These are phyloP conservation scores for Rhabditoides inermis DNA, from an alignment of 2,888 invertebrate genomes.

Conservation along the genomic window DNA sequence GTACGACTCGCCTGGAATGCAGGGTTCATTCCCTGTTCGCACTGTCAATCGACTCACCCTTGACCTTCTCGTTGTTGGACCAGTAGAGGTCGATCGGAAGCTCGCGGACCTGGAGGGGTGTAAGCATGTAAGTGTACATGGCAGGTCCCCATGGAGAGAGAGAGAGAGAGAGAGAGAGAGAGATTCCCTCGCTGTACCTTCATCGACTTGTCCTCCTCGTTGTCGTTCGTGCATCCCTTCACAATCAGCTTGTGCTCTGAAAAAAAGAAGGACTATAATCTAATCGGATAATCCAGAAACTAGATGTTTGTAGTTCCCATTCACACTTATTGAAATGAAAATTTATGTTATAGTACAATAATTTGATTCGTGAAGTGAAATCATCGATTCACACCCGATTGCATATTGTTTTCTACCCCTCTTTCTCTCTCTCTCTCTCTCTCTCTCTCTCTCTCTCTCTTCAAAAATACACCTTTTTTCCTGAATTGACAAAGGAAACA, in stretches of 20 bases:
- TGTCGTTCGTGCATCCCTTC: slow-evolving; percentile 34
- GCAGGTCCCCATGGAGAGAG: too few relatives aligned
- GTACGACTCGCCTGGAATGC: slow-evolving; percentile 34
- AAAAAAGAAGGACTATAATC: neutral
- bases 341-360: neutral
- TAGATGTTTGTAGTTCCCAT: neutral
- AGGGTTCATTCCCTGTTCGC: neutral
- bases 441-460: neutral
- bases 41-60: slow-evolving; percentile 17
- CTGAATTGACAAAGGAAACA: neutral
- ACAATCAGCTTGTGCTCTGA: slow-evolving; percentile 33
- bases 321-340: neutral
- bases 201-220: slow-evolving; percentile 40
- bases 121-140: neutral
- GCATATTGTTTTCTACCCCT: neutral
- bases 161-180: too few relatives aligned
- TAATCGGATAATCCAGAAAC: neutral
- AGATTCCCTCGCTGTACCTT: too few relatives aligned
- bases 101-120: slow-evolving; percentile 14
- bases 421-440: neutral
- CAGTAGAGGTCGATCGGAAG: slow-evolving; percentile 33
- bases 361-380: neutral
- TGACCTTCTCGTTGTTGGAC: slow-evolving; percentile 31
- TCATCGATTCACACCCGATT: neutral
- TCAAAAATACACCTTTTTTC: neutral